phyloP scores from a whole-genome alignment of 2,797 vertebrate genomes.

The Prunella strophiata region DNA sequence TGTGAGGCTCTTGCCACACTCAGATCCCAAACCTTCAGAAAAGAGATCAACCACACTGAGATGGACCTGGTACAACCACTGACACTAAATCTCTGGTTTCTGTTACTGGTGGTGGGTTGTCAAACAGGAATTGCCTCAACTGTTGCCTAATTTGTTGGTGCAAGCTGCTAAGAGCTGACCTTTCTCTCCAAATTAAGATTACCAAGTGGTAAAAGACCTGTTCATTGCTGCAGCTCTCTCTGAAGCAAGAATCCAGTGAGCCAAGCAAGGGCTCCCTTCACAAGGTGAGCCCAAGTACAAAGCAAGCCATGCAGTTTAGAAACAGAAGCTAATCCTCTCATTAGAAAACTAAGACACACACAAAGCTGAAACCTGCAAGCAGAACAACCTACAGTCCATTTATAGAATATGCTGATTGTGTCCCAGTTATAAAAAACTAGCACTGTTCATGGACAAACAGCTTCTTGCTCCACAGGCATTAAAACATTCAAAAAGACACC shows the following conservation, averaged over 20 bases:
- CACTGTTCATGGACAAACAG: slow-evolving; percentile 25
- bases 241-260: slow-evolving; percentile 4
- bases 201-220: slow-evolving; percentile 47
- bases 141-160: not conserved
- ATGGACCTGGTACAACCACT: not conserved
- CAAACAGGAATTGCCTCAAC: not conserved
- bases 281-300: slow-evolving; percentile 54
- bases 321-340: slow-evolving; percentile 37
- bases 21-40: not conserved
- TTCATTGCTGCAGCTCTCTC: slow-evolving; percentile 9
- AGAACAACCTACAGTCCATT: slow-evolving; percentile 21
- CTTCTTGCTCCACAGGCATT: slow-evolving; percentile 44
- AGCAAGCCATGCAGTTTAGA: slow-evolving; percentile 53
- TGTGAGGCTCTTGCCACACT: not conserved
- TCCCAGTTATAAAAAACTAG: slow-evolving; percentile 10
- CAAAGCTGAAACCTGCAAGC: slow-evolving; percentile 43
- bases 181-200: slow-evolving; percentile 1
- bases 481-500: slow-evolving; percentile 55
- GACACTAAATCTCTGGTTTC: not conserved
- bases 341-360: slow-evolving; percentile 33
- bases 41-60: not conserved
- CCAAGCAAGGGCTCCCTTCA: not conserved
- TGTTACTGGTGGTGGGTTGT: not conserved
- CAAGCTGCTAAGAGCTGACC: not conserved
- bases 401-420: slow-evolving; percentile 19